Base-by-base conservation (phyloP, 2,113 vertebrate species). In the Scatophagus argus region DNA sequence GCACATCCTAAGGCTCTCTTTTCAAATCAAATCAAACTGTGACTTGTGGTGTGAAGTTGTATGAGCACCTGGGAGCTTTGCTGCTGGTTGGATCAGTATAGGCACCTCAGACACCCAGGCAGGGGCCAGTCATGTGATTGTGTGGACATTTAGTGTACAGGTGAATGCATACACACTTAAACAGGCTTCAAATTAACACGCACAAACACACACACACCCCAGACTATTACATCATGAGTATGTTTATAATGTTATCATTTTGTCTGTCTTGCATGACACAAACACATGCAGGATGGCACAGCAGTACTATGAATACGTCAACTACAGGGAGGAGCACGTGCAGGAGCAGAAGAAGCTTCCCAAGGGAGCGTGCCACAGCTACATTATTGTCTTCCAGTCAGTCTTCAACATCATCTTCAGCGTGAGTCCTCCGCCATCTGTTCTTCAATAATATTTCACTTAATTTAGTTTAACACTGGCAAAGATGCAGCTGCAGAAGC, bases 291-390 rank as follows among this genome's bases (percentile, higher is more conserved):
- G 95, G 81, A 99, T 99, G 98, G 96, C 97, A 0, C 98, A 99
- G 93, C 98, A 99, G 86, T 99, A 98, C 89, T 97, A 98, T 0
- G 97, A 98, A 86, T 98, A 95, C 4, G 63, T 87, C 11, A 96
- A 98, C 93, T 99, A 97, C 79, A 97, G 94, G 68, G 95, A 96
- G 31, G 95, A 97, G 36, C 95, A 97, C 0, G 96, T 96, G 34
- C 96, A 95, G 90, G 95, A 96, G 41, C 96, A 94, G 80, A 93
- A 90, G 87, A 94, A 87, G 39, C 91, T 79, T 0, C 96, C 96
- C 0, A 96, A 95, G 0, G 96, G 97, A 0, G 96, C 94, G 12
- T 96, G 92, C 82, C 92, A 97, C 1, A 46, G 80, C 4, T 98
- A 98, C 54, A 83, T 99, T 82, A 70, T 98, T 17, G 2, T 95